Base-by-base conservation (phyloP, 2,888 invertebrate genomes). In the Lissocephala sabroskyi region DNA sequence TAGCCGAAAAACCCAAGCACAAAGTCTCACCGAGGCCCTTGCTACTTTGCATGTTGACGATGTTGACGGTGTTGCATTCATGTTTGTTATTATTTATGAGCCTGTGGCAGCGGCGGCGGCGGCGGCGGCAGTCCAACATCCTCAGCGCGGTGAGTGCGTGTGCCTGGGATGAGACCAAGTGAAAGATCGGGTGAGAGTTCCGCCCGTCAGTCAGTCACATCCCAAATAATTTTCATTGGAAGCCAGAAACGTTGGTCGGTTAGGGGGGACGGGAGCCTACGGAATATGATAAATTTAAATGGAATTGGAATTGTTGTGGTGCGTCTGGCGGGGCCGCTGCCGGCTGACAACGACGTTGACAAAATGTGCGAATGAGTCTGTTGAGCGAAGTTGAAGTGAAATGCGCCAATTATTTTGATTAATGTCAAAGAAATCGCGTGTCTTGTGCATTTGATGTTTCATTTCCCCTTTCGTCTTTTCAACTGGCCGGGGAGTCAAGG, bases 211-310 rank as follows among this genome's bases (percentile, higher is more conserved):
- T 45, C n/a, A 65, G 77, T 76, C 79, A 74, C 79, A 75, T 80
- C 79, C 79, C 79, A 79, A 79, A 79, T 71, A 59, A 79, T 80
- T 79, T 79, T 66, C 62, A 71, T 64, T 65, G 64, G 75, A 75
- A 70, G 3, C 4, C 13, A 14, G 4, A 37, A 37, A 10, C 18
- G 13, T 32, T 23, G 23, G 3, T 23, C 23, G 23, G 35, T 17
- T n/a, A n/a, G n/a, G n/a, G n/a, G n/a, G n/a, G n/a, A n/a, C n/a
- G n/a, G 35, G 17, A 35, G 35, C 16, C 36, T 19, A 36, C 37
- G 11, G 62, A 65, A 74, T 65, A 76, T 78, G 74, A 79, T 79
- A 74, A 73, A 79, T 76, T 76, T 67, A 70, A 70, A 74, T 79
- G 67, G 64, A 79, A 79, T 79, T 62, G 65, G 66, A 61, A 54